Percentiles rank a stretch among this genome's conserved stretches.
These are phyloP conservation scores for Lacerta agilis DNA, from an alignment of 2,797 vertebrate species.

Conservation along the genomic window DNA sequence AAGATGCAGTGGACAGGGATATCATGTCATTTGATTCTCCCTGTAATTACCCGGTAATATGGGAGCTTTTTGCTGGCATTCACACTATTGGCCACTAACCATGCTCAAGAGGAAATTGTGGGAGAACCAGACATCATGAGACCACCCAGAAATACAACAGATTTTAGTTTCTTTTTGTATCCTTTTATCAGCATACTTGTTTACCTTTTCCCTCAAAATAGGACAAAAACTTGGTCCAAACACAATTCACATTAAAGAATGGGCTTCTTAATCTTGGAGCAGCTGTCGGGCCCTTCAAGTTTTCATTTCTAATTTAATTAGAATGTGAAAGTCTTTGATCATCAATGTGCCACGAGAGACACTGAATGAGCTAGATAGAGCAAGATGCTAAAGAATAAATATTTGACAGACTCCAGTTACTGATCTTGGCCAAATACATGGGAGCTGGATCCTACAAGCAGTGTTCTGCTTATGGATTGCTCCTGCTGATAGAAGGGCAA, in stretches of 20 bases:
- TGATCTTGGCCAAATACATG: not conserved
- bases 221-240: fast-evolving
- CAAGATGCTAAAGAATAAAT: not conserved
- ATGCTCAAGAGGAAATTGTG: not conserved
- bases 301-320: constrained; percentile 1
- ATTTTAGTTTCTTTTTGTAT: not conserved
- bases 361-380: not conserved
- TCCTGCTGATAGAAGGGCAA: not conserved
- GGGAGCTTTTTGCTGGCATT: too few relatives aligned
- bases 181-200: not conserved
- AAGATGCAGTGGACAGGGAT: too few relatives aligned
- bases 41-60: too few relatives aligned
- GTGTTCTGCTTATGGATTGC: not conserved
- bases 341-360: not conserved
- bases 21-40: too few relatives aligned
- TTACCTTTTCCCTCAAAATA: constrained; percentile 17
- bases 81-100: not conserved
- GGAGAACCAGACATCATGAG: not conserved
- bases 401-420: not conserved
- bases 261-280: not conserved
- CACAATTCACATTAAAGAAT: not conserved
- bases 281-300: constrained; percentile 9
- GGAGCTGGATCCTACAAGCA: not conserved
- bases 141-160: not conserved
- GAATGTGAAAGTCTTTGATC: not conserved